phyloP scores from a whole-genome alignment of 2,888 invertebrate genomes.

The Cacoxenus indagator region DNA sequence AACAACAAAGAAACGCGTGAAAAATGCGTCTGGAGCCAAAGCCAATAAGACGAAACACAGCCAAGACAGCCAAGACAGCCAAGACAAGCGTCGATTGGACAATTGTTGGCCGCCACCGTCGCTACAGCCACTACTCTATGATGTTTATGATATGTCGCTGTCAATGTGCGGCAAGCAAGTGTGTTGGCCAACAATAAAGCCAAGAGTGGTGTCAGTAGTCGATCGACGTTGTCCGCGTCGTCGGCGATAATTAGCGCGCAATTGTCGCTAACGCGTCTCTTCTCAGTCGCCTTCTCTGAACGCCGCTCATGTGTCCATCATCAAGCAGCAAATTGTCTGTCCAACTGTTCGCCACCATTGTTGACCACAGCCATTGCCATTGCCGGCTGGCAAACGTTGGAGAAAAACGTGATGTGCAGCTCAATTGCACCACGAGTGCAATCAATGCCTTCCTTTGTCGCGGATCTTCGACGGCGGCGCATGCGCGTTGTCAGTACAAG shows the following conservation, averaged over 20 bases:
- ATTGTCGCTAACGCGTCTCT: conserved; percentile 50
- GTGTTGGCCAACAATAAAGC: not conserved
- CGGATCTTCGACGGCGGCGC: not conserved
- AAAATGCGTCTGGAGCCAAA: conserved; percentile 11
- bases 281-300: conserved; percentile 7
- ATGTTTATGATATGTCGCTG: conserved; percentile 21
- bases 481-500: conserved; percentile 2
- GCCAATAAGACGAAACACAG: too few relatives aligned
- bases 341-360: not conserved
- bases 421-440: conserved; percentile 47
- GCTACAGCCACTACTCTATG: too few relatives aligned
- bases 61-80: not conserved
- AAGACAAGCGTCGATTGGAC: conserved; percentile 4
- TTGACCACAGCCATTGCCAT: not conserved
- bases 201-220: not conserved
- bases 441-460: conserved; percentile 37
- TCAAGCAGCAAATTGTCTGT: not conserved
- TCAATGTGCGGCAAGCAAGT: not conserved
- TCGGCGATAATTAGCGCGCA: conserved; percentile 58
- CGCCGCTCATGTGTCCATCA: not conserved
- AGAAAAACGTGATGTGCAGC: conserved; percentile 52
- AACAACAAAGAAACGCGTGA: conserved; percentile 11
- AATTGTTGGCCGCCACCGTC: not conserved
- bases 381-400: not conserved
- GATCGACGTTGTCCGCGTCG: not conserved